phyloP scores from a whole-genome alignment of 2,113 vertebrate genomes.

The Albula glossodonta region DNA sequence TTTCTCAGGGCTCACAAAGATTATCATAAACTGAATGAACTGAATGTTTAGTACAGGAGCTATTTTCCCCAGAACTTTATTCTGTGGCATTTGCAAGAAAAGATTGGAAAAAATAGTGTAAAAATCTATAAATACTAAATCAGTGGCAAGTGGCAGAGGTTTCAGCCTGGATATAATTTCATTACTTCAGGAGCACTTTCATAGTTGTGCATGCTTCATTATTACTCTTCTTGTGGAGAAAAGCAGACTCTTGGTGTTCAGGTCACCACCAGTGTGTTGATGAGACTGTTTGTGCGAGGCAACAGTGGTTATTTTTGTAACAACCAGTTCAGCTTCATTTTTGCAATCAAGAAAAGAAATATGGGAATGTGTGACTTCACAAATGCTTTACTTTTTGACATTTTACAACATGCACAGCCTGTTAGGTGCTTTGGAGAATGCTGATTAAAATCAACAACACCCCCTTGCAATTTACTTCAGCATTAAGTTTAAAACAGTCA shows the following conservation, averaged over 20 bases:
- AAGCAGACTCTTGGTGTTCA: too few species aligned
- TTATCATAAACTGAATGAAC: background rate
- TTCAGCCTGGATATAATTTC: too few species aligned
- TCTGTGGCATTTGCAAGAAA: background rate
- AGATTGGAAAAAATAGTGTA: background rate
- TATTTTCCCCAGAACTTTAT: background rate
- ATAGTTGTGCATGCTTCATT: background rate
- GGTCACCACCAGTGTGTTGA: too few species aligned
- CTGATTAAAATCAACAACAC: background rate
- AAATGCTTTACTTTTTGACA: too few species aligned
- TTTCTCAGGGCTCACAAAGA: too few species aligned
- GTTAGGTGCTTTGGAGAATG: background rate
- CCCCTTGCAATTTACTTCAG: background rate
- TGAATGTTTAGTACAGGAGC: background rate
- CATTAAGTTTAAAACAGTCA: background rate
- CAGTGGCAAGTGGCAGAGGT: too few species aligned
- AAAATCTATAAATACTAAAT: background rate
- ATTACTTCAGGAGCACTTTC: too few species aligned
- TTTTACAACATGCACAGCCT: background rate
- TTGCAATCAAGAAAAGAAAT: too few species aligned
- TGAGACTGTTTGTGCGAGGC: too few species aligned
- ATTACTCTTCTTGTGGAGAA: background rate
- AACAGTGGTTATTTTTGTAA: too few species aligned
- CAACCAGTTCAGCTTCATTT: too few species aligned
- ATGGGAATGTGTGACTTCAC: too few species aligned